phyloP scores from a whole-genome alignment of 2,888 invertebrate species.

The Nebria salina region DNA sequence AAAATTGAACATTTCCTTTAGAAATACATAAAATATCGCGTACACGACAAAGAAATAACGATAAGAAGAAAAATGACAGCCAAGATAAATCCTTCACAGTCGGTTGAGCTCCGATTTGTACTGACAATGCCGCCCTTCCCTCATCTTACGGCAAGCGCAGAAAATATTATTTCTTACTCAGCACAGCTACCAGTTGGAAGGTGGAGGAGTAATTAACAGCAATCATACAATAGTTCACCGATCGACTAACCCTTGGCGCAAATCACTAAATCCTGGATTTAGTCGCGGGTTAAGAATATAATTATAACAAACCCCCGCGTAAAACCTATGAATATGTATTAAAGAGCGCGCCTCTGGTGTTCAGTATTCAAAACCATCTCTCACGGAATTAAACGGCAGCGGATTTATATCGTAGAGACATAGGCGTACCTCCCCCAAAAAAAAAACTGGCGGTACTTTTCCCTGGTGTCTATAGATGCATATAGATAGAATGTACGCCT shows the following conservation, averaged over 20 bases:
- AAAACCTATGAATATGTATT: background rate
- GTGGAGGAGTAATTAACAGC: background rate
- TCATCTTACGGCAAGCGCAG: too few relatives aligned
- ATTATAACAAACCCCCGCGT: background rate
- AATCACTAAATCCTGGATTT: background rate
- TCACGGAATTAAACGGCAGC: background rate
- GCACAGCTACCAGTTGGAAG: too few relatives aligned
- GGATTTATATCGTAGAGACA: background rate
- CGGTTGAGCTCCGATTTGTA: background rate
- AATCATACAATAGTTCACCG: background rate
- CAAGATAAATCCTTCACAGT: background rate
- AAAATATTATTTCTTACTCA: too few relatives aligned
- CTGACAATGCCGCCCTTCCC: too few relatives aligned
- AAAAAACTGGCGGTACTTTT: too few relatives aligned
- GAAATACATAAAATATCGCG: background rate
- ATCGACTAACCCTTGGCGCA: too few relatives aligned
- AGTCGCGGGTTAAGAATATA: background rate
- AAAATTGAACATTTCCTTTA: background rate
- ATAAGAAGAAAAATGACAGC: background rate
- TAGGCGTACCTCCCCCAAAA: background rate
- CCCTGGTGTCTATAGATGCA: background rate
- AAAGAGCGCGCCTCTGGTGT: background rate
- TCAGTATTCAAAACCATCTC: constrained; percentile 1
- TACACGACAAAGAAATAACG: background rate
- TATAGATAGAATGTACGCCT: background rate